phyloP scores from a whole-genome alignment of 2,113 vertebrate species.

The Thalassarche chlororhynchos region DNA sequence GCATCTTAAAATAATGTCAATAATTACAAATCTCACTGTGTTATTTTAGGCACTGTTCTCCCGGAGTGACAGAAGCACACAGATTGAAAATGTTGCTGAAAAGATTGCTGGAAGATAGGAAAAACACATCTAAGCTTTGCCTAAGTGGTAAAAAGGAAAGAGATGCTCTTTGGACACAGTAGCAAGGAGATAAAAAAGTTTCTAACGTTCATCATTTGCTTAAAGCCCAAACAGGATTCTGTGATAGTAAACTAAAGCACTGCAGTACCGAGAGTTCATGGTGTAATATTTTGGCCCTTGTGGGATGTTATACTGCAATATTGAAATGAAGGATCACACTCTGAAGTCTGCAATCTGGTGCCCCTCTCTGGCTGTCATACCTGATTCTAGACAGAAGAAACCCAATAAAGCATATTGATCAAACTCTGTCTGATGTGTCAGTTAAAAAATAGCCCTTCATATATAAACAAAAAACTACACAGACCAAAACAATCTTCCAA shows the following conservation, averaged over 20 bases:
- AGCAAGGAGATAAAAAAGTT: neutral
- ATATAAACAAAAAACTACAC: neutral
- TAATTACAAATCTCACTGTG: conserved; percentile 25
- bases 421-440: neutral
- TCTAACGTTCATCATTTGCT: neutral
- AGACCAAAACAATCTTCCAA: neutral
- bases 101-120: conserved; percentile 4
- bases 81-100: conserved; percentile 22
- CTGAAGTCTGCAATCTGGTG: conserved; percentile 22
- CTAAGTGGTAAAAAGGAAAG: neutral
- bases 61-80: conserved; percentile 13
- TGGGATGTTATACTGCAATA: neutral
- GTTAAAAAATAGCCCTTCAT: neutral
- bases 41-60: conserved; percentile 48
- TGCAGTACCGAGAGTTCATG: neutral
- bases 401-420: neutral
- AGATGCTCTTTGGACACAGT: neutral
- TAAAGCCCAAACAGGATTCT: neutral
- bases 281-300: neutral
- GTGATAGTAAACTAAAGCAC: neutral
- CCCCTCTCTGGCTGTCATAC: conserved; percentile 22
- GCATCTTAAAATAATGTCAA: conserved; percentile 51
- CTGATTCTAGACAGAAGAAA: neutral
- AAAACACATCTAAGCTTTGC: conserved; percentile 12
- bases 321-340: neutral